Evolutionary conservation across 1,140 invertebrate genomes (phyloP), one percentile per base, ranked within the genome.

Genomic region (Cepaea nemoralis): DNA sequence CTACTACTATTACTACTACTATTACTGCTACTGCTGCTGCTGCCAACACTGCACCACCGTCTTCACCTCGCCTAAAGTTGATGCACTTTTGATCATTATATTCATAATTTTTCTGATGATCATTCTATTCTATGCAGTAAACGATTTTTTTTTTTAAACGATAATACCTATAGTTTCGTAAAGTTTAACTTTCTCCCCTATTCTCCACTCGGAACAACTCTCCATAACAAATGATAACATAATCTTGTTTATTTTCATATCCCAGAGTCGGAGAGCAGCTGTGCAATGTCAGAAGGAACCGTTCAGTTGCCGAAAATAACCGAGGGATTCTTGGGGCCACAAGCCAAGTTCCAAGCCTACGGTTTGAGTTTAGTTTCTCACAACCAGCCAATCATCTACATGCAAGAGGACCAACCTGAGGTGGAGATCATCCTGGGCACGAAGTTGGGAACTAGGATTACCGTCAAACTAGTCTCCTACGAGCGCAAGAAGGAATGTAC

Each of bases 241-340:
- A 22, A 55, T 55, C 3, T 45, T 45, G 19, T 45, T 45, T 45
- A 45, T 45, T 45, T 8, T 55, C n/a, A n/a, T n/a, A n/a, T 63
- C n/a, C 27, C 16, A 63, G 59, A 63, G 14, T 48, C 45, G 31
- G 6, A 16, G 8, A 12, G 31, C 27, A 33, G 27, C 35, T 27
- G 12, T n/a, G 35, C 77, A 73, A 78, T 79, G 77, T 75, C 79
- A 39, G 24, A 81, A 69, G 19, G 84, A 81, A 37, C n/a, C 3
- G 85, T 88, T 0, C 87, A 86, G 70, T 81, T 90, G 27, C 90
- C 89, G 1, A 86, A 85, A 59, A 81, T 91, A n/a, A 89, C 90
- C 0, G 87, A 89, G 12, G 90, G 89, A 10, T 91, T 89, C 80
- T 83, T 91, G 0, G 91, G 91, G 19, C 87, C 87, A 31, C 90